These are phyloP conservation scores for Drosophila nr. medialis DNA, from an alignment of 2,888 invertebrate genomes.

Conservation along the genomic window DNA sequence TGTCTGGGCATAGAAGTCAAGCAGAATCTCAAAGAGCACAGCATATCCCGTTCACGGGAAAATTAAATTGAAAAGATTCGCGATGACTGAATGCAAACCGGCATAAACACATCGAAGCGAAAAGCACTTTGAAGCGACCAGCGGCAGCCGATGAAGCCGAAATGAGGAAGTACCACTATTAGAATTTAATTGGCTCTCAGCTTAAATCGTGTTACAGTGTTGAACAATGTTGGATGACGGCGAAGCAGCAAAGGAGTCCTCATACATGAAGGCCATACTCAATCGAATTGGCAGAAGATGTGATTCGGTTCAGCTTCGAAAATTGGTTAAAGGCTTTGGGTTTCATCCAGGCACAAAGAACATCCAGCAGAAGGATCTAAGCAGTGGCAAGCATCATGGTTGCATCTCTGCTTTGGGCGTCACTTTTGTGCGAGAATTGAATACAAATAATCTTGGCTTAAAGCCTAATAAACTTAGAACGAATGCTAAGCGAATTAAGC, in stretches of 20 bases:
- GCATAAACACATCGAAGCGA: neutral
- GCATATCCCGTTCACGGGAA: conserved; percentile 1
- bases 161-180: neutral
- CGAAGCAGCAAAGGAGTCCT: neutral
- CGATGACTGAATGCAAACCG: neutral
- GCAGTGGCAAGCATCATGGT: neutral
- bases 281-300: neutral
- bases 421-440: neutral
- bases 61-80: conserved; percentile 7
- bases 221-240: too few species aligned
- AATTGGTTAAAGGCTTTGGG: neutral
- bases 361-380: neutral
- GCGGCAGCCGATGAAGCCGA: neutral
- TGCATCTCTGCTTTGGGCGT: neutral
- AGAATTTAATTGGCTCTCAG: neutral
- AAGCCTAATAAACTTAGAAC: conserved; percentile 1
- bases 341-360: neutral
- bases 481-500: conserved; percentile 19
- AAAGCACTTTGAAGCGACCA: neutral
- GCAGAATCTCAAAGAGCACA: neutral
- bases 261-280: neutral
- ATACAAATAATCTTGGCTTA: conserved; percentile 20
- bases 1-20: conserved; percentile 4
- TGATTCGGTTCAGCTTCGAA: neutral
- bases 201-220: neutral